Evolutionary conservation across 2,888 invertebrate genomes (phyloP).

Genomic region (Parnassius glacialis): DNA sequence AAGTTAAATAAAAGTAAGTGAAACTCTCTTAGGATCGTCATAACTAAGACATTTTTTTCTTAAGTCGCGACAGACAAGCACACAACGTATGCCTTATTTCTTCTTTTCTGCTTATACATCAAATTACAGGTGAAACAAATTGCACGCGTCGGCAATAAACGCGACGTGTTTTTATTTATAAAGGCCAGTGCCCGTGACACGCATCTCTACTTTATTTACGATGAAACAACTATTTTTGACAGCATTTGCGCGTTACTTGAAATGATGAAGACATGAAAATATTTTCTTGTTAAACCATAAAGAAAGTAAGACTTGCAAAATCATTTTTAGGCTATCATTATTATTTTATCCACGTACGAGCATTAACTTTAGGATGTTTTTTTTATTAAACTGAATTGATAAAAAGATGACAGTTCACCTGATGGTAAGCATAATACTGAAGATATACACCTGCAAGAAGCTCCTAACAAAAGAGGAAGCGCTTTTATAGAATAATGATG

Average conservation of each 20-base stretch:
- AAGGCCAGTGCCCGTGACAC: conserved; percentile 52
- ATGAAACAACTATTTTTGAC: conserved; percentile 27
- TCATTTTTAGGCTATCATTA: not conserved
- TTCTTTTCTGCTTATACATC: conserved; percentile 53
- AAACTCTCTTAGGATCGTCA: no score
- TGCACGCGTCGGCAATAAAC: conserved; percentile 58
- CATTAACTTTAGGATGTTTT: no score
- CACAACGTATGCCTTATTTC: conserved; percentile 25
- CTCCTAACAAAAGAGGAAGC: no score
- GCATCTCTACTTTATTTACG: conserved; percentile 37
- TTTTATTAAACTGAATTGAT: no score
- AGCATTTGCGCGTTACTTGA: conserved; percentile 14
- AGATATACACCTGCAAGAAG: no score
- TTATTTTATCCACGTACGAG: not conserved
- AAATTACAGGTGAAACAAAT: conserved; percentile 70
- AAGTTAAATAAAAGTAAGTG: no score
- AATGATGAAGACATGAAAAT: conserved; percentile 2
- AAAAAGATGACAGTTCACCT: no score
- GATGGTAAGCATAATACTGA: no score
- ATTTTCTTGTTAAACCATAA: not conserved
- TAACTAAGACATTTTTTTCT: conserved; percentile 3
- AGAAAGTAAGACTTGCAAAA: not conserved
- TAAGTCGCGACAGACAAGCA: conserved; percentile 24
- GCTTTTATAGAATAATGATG: no score
- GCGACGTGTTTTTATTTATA: conserved; percentile 61